These are phyloP conservation scores for Coilia nasus DNA, from an alignment of 2,797 vertebrate species.

Conservation along the genomic window DNA sequence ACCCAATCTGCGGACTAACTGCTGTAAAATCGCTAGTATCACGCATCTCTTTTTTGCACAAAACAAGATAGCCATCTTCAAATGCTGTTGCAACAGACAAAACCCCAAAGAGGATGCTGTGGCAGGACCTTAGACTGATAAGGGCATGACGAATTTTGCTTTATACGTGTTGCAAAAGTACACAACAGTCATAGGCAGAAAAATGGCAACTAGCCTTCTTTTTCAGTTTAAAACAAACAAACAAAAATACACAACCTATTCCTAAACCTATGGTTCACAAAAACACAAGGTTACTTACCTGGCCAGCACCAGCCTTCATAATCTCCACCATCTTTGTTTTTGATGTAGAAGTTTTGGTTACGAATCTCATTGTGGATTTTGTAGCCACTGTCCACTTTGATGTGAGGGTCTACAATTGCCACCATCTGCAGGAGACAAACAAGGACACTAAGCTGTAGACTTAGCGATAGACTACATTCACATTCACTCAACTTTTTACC, in stretches of 20 bases:
- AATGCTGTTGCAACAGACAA: neutral
- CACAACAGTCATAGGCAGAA: neutral
- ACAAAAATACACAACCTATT: neutral
- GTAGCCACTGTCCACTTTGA: slow-evolving; percentile 89
- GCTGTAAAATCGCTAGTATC: no score
- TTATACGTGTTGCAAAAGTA: neutral
- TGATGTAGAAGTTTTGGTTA: slow-evolving; percentile 81
- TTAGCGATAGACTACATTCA: no score
- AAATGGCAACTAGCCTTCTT: neutral
- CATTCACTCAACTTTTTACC: no score
- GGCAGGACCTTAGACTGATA: neutral
- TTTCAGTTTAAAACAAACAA: neutral
- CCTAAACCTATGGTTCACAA: neutral
- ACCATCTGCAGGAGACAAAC: slow-evolving; percentile 79
- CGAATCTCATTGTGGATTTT: slow-evolving; percentile 84
- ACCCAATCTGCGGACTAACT: no score
- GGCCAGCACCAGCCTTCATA: slow-evolving; percentile 98
- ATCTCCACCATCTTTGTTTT: slow-evolving; percentile 88
- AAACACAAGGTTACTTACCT: slow-evolving; percentile 66
- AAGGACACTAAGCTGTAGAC: neutral
- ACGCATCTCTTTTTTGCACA: no score
- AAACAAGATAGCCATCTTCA: neutral
- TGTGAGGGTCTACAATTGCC: slow-evolving; percentile 92
- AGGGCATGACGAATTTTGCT: neutral
- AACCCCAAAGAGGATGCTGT: slow-evolving; percentile 1